These are phyloP conservation scores for Acanthosoma haemorrhoidale DNA, from an alignment of 2,888 invertebrate genomes.

Conservation along the genomic window DNA sequence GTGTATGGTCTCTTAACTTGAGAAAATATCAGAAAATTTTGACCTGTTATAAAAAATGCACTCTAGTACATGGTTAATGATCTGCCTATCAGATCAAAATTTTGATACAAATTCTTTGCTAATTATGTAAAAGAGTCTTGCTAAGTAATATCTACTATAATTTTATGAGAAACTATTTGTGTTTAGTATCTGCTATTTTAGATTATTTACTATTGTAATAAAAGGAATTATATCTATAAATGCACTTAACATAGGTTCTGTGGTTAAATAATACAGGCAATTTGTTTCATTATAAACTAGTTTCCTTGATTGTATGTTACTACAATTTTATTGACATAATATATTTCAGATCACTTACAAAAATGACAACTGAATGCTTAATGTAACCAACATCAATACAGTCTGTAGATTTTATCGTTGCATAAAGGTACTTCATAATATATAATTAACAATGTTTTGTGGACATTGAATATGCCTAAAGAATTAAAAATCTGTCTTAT, in stretches of 20 bases:
- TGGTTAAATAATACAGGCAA: not conserved
- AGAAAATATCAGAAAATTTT: too few species aligned
- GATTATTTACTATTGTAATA: not conserved
- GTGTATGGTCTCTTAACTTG: too few species aligned
- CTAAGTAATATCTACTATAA: not conserved
- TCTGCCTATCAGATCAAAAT: too few species aligned
- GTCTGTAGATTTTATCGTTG: conserved; percentile 1
- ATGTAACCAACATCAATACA: not conserved
- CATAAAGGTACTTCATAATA: not conserved
- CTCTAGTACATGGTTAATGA: too few species aligned
- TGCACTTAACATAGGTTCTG: not conserved
- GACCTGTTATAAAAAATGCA: too few species aligned
- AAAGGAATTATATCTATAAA: not conserved
- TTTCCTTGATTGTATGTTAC: not conserved
- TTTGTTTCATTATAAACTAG: not conserved
- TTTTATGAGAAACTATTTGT: not conserved
- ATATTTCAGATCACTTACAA: not conserved
- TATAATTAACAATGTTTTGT: not conserved
- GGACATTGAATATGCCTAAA: not conserved
- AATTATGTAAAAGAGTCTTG: too few species aligned
- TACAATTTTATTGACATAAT: not conserved
- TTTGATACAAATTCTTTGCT: too few species aligned
- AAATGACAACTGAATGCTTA: not conserved
- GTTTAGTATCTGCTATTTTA: not conserved
- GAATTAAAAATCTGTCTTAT: not conserved